Evolutionary conservation across 2,797 vertebrate genomes (phyloP).

Genomic region (Lates japonicus): DNA sequence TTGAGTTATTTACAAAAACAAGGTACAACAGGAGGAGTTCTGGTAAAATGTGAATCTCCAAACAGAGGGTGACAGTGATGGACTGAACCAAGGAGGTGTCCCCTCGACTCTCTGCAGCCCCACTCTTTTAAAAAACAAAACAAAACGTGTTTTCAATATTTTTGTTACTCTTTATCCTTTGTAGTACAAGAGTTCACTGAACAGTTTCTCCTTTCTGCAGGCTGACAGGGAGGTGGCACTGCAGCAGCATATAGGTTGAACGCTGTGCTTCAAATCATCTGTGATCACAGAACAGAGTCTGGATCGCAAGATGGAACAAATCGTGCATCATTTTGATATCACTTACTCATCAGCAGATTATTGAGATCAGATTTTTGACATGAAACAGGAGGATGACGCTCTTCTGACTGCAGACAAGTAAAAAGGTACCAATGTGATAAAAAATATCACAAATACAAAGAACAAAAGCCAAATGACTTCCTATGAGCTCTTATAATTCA

Average conservation of each 20-base stretch:
- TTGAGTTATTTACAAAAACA: slow-evolving; percentile 71
- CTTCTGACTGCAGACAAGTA: too few species aligned
- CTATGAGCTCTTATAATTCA: neutral
- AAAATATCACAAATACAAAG: too few species aligned
- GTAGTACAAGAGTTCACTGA: neutral
- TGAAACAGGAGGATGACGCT: too few species aligned
- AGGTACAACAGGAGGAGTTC: slow-evolving; percentile 47
- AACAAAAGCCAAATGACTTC: too few species aligned
- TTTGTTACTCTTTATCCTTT: neutral
- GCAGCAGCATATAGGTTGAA: neutral
- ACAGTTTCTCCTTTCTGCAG: slow-evolving; percentile 1
- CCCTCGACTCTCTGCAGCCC: neutral
- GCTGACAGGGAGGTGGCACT: slow-evolving; percentile 35
- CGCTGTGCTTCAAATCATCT: too few species aligned
- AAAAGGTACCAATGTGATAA: too few species aligned
- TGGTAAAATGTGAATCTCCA: slow-evolving; percentile 32
- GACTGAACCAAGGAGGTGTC: neutral
- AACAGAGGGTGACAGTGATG: neutral
- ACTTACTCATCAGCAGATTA: neutral
- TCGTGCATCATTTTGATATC: neutral
- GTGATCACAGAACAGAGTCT: too few species aligned
- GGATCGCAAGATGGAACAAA: too few species aligned
- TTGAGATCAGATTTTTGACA: neutral
- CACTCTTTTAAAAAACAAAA: neutral
- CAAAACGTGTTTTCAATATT: neutral